Base-by-base conservation (phyloP, 53 echinoderm and acorn worm genomes). In the Crossaster papposus region DNA sequence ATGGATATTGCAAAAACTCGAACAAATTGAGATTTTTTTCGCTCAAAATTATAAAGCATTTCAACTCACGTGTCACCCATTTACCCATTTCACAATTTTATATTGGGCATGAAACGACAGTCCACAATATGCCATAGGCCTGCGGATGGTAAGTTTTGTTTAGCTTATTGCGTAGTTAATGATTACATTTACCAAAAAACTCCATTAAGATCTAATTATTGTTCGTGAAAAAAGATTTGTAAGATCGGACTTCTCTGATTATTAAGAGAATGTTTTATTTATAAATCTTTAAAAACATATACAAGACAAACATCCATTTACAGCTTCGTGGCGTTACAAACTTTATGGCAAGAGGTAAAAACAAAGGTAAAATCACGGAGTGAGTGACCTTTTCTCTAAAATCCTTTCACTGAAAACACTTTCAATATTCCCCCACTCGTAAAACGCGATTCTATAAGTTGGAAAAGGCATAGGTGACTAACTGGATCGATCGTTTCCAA, bases 271-370 rank as follows among this genome's bases (percentile, higher is more conserved):
- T 44, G 9, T 5, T 44, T 81, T 81, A 81, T 37, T 53, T 52
- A 76, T 75, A 58, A 77, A 54, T 62, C 75, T 87, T 34, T 65
- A 23, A 72, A 28, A 50, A 18, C 24, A 54, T 87, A 64, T 87
- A 87, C 87, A 85, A 85, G 71, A 87, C 10, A 87, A n/a, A n/a
- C n/a, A n/a, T n/a, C n/a, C 77, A 87, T 87, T 63, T n/a, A 87
- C 87, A 87, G 31, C 2, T 87, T 55, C 58, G 55, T 26, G 63
- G 77, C 30, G 72, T 73, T 83, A 77, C 76, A 54, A 33, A 22
- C 31, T 85, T 55, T 76, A 87, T 87, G 87, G 87, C 87, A 87
- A 87, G 87, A 87, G 87, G 87, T 55, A 55, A 34, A 24, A 55
- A 31, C 14, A 12, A 13, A 50, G 29, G 14, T 68, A 65, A 37